These are phyloP conservation scores for Tupaia chinensis DNA, from an alignment of 2,113 vertebrate species.

Conservation along the genomic window DNA sequence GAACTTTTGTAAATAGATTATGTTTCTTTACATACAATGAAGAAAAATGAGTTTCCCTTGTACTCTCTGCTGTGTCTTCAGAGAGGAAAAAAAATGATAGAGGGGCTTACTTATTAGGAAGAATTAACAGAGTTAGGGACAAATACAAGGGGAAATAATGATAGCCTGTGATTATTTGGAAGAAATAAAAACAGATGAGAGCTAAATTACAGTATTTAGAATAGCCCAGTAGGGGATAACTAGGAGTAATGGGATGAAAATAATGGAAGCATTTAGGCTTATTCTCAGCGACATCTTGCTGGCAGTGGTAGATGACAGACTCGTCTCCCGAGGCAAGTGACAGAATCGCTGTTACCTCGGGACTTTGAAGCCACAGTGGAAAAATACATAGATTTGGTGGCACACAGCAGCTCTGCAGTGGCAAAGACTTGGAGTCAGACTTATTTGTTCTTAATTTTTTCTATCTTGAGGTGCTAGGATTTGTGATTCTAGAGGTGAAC, in stretches of 20 bases:
- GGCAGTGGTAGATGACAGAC: conserved; percentile 29
- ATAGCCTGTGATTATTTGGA: conserved; percentile 71
- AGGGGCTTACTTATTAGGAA: conserved; percentile 42
- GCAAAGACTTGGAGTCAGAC: not conserved
- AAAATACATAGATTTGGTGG: conserved; percentile 53
- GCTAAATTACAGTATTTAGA: conserved; percentile 78
- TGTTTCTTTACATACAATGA: conserved; percentile 49
- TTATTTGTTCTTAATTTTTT: conserved; percentile 24
- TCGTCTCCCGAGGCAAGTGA: conserved; percentile 58
- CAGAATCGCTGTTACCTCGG: conserved; percentile 48
- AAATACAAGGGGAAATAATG: conserved; percentile 66
- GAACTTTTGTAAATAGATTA: conserved; percentile 59
- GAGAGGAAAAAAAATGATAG: conserved; percentile 28
- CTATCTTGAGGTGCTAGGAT: not conserved
- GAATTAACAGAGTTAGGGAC: conserved; percentile 69
- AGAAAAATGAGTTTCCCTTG: conserved; percentile 62
- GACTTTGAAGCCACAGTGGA: conserved; percentile 50
- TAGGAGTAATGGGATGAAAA: conserved; percentile 70
- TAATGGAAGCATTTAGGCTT: conserved; percentile 60
- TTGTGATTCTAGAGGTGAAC: conserved; percentile 16
- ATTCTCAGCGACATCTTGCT: conserved; percentile 61
- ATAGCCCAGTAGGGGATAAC: conserved; percentile 65
- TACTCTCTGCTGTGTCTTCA: conserved; percentile 5
- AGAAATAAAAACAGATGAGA: conserved; percentile 74
- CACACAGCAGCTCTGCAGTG: not conserved